Conservation (phyloP, 2,888 invertebrate genomes). For the Minunthozetes semirufus region DNA sequence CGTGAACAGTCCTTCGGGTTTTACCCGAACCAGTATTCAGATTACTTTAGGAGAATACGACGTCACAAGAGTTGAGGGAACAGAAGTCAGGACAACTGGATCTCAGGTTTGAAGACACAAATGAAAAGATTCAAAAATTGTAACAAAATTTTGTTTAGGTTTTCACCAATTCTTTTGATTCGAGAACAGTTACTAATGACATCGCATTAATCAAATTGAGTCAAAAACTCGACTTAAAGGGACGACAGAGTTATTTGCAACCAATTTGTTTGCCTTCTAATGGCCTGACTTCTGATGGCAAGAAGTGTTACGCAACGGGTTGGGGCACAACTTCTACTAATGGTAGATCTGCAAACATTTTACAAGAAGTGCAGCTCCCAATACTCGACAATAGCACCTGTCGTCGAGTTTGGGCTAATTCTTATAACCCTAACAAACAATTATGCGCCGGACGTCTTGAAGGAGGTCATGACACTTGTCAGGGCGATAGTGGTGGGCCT, state of each 20-base stretch:
- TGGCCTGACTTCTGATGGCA: neutral
- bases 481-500: slow-evolving; percentile 6
- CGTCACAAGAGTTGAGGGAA: neutral
- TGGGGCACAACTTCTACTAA: neutral
- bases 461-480: neutral
- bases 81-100: neutral
- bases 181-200: neutral
- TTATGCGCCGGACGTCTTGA: neutral
- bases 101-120: neutral
- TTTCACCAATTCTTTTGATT: neutral
- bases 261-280: neutral
- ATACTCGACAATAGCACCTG: neutral
- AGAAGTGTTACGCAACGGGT: neutral
- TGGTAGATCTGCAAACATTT: neutral
- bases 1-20: neutral
- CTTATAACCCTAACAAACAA: neutral
- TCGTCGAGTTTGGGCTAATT: neutral
- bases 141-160: neutral
- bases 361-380: neutral
- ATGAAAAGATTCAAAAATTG: neutral
- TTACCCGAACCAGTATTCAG: neutral
- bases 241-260: neutral
- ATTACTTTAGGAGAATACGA: neutral
- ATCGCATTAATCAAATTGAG: slow-evolving; percentile 1
- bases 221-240: neutral